Evolutionary conservation across 2,113 vertebrate species (phyloP).

Genomic region (Phrynosoma blainvillii): DNA sequence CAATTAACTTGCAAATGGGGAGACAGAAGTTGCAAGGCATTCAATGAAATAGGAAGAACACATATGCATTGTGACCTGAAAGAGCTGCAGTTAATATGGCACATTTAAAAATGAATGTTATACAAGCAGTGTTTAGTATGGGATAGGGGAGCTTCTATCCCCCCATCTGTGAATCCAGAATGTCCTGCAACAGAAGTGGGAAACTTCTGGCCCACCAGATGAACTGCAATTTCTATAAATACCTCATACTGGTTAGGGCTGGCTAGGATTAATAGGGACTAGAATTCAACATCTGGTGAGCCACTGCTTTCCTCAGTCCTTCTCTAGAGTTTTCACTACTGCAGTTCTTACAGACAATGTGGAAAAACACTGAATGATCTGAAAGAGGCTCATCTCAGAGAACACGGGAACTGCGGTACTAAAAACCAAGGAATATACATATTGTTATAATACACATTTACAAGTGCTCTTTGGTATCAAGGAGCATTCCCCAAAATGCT

Average conservation of each 20-base stretch:
- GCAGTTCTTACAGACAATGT: not conserved
- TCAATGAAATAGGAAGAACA: not conserved
- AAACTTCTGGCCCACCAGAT: no score
- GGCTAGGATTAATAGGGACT: no score
- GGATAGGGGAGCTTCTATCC: not conserved
- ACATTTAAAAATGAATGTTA: not conserved
- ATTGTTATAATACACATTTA: not conserved
- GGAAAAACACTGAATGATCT: not conserved
- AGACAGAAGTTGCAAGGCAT: not conserved
- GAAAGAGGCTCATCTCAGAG: not conserved
- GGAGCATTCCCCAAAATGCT: not conserved
- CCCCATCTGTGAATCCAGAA: no score
- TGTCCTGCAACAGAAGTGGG: no score
- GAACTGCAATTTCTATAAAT: no score
- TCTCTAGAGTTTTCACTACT: not conserved
- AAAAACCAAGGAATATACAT: not conserved
- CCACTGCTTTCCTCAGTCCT: no score
- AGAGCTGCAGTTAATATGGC: not conserved
- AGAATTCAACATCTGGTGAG: no score
- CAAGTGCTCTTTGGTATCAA: not conserved
- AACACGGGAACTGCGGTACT: not conserved
- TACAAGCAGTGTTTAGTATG: not conserved
- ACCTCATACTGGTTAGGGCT: no score
- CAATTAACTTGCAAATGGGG: not conserved
- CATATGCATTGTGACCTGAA: not conserved